These are phyloP conservation scores for Brachyalestes nurse DNA, from an alignment of 2,797 vertebrate species.

Conservation along the genomic window DNA sequence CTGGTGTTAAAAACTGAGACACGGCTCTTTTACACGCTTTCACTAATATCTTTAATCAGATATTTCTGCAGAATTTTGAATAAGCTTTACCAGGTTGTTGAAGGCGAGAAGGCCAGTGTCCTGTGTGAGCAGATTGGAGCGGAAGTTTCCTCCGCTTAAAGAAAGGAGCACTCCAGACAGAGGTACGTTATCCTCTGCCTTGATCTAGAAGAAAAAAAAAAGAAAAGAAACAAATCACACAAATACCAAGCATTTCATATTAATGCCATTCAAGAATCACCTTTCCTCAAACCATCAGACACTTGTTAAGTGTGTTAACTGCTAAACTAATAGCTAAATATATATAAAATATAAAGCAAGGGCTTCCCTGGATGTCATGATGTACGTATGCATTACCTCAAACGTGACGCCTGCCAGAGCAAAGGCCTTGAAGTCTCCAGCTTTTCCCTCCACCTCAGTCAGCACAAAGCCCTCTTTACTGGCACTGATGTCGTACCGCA, in stretches of 20 bases:
- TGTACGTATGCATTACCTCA: slow-evolving; percentile 79
- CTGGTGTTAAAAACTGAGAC: too few relatives aligned
- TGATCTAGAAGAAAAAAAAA: slow-evolving; percentile 79
- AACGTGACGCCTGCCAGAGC: slow-evolving; percentile 96
- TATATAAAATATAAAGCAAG: not conserved
- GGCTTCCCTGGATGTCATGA: not conserved
- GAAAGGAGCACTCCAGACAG: slow-evolving; percentile 96
- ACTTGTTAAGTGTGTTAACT: too few relatives aligned
- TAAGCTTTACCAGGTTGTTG: slow-evolving; percentile 87
- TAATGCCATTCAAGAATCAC: not conserved
- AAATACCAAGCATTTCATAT: not conserved
- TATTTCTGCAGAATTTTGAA: not conserved
- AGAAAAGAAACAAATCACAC: too few relatives aligned
- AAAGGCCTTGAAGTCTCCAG: slow-evolving; percentile 95
- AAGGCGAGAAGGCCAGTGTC: slow-evolving; percentile 94
- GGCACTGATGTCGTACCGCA: slow-evolving; percentile 88
- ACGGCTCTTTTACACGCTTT: too few relatives aligned
- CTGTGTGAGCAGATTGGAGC: slow-evolving; percentile 95
- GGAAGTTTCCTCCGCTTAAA: slow-evolving; percentile 93
- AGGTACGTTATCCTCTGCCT: slow-evolving; percentile 88
- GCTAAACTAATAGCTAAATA: too few relatives aligned
- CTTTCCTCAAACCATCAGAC: not conserved
- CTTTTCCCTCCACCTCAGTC: slow-evolving; percentile 86
- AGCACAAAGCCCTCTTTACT: slow-evolving; percentile 95
- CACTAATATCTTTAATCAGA: too few relatives aligned